Evolutionary conservation across 1,140 invertebrate genomes (phyloP), one percentile per base, ranked within the genome.

Genomic region (Drosophila erecta): DNA sequence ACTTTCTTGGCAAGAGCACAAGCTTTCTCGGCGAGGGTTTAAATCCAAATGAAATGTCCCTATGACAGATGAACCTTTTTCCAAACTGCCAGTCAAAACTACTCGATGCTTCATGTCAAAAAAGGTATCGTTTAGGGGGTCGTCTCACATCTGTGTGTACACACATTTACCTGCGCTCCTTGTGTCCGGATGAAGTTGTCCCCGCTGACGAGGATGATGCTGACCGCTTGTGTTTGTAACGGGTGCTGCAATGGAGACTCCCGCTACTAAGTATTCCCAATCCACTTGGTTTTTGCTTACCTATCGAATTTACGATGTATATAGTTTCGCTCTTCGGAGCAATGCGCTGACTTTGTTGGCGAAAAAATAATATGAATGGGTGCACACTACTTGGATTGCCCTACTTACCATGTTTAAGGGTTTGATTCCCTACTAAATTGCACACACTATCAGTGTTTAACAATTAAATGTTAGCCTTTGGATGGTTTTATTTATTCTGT

Each of bases 21-120:
- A 60, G 81, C 81, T 62, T 73, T 33, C 51, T 69, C 49, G 50
- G 24, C 46, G 59, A 78, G 57, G 46, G 12, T 8, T 4, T 33
- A 27, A 55, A 59, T 30, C 41, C 22, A 62, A 87, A 78, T 85
- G 83, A 86, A 27, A 24, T 10, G 27, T 4, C 40, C 22, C 47
- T 53, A 49, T 85, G 83, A 74, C 81, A 80, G 41, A 46, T 58
- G 47, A 38, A 27, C 15, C 12, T 37, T 49, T 58, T 64, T 15
- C 20, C 17, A 17, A 51, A 35, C 11, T 35, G 49, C 22, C 22
- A 27, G 58, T 14, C 37, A 38, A 38, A 38, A 33, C 71, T 66
- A 74, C 54, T 74, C 15, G 41, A 57, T 41, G 51, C 47, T 35
- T n/a, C 10, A 12, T 51, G 37, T 35, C 59, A 43, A 53, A 41